Percentiles rank a stretch among this genome's conserved stretches.
Evolutionary conservation across 2,113 vertebrate species (phyloP).

Genomic region (Gyps fulvus): DNA sequence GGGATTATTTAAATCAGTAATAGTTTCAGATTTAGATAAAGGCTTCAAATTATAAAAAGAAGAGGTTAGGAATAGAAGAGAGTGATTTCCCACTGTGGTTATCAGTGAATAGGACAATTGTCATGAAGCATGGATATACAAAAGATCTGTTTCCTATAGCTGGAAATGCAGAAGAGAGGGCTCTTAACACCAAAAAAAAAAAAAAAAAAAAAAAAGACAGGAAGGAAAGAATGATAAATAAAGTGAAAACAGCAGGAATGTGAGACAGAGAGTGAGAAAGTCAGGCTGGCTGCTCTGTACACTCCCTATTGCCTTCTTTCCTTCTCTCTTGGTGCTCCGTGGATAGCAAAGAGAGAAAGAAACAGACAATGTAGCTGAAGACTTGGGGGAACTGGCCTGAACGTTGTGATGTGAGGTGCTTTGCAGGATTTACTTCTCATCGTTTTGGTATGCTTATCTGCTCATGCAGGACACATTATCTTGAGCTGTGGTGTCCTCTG

Average conservation of each 20-base stretch:
- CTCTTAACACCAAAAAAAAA: neutral
- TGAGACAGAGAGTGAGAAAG: neutral
- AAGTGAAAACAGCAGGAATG: neutral
- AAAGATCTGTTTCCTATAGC: neutral
- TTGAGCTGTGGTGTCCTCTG: neutral
- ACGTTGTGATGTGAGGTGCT: accelerated
- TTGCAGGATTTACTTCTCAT: neutral
- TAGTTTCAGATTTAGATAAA: neutral
- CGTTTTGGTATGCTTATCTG: neutral
- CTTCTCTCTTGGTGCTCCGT: neutral
- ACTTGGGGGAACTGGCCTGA: neutral
- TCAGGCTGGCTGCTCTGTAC: neutral
- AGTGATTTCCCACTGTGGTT: neutral
- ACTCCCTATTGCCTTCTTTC: neutral
- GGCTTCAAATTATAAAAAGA: neutral
- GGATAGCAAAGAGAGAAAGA: neutral
- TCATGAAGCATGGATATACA: neutral
- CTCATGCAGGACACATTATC: neutral
- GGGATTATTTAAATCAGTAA: neutral
- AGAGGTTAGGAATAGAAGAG: neutral
- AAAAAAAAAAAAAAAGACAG: neutral
- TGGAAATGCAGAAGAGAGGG: neutral
- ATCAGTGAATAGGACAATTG: neutral
- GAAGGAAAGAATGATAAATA: neutral
- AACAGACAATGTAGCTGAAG: neutral